These are phyloP conservation scores for Sitta carolinensis DNA, from an alignment of 2,797 vertebrate genomes.

Conservation along the genomic window DNA sequence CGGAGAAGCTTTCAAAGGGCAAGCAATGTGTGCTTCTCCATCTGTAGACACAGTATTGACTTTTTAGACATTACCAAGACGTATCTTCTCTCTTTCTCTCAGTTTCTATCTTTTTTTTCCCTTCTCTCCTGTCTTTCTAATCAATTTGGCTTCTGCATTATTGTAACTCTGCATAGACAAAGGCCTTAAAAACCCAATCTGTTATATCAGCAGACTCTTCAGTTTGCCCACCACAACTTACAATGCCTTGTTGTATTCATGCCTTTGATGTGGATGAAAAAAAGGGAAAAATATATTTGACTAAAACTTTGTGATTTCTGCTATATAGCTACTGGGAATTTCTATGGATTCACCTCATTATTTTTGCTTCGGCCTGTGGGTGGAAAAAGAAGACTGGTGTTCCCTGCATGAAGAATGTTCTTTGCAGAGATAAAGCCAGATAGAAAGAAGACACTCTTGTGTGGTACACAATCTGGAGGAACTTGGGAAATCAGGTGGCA, in stretches of 20 bases:
- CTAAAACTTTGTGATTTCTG: slow-evolving; percentile 73
- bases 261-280: slow-evolving; percentile 86
- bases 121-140: slow-evolving; percentile 69
- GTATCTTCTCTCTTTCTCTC: slow-evolving; percentile 61
- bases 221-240: slow-evolving; percentile 80
- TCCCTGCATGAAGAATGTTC: slow-evolving; percentile 62
- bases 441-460: slow-evolving; percentile 56
- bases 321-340: slow-evolving; percentile 76
- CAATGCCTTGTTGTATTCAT: slow-evolving; percentile 83
- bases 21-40: slow-evolving; percentile 78
- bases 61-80: slow-evolving; percentile 72
- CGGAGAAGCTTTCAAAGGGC: slow-evolving; percentile 80
- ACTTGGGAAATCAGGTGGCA: slow-evolving; percentile 55
- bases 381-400: slow-evolving; percentile 67
- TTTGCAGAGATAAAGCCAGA: slow-evolving; percentile 67
- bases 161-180: slow-evolving; percentile 88
- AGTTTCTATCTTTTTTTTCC: slow-evolving; percentile 64
- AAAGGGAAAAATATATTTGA: slow-evolving; percentile 83
- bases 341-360: slow-evolving; percentile 77
- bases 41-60: slow-evolving; percentile 76
- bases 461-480: slow-evolving; percentile 33
- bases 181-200: slow-evolving; percentile 91
- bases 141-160: slow-evolving; percentile 83
- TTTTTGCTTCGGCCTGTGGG: slow-evolving; percentile 69
- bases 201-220: slow-evolving; percentile 79